These are phyloP conservation scores for Drosophila nr. perissopoda DNA, from an alignment of 2,888 invertebrate species.

Conservation along the genomic window DNA sequence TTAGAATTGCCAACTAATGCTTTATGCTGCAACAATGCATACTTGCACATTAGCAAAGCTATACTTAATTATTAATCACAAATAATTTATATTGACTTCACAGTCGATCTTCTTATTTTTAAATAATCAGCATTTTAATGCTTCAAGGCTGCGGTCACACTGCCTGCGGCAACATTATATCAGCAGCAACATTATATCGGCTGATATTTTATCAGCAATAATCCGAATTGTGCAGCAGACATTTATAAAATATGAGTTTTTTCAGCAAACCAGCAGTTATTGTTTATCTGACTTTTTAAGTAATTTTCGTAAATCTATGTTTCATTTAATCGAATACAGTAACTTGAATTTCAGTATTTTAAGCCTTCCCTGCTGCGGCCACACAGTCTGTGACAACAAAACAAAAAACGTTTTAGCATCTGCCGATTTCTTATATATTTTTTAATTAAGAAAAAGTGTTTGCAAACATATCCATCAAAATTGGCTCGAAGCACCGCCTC, in stretches of 20 bases:
- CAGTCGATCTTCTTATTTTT: constrained; percentile 8
- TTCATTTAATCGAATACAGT: constrained; percentile 2
- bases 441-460: background rate
- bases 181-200: background rate
- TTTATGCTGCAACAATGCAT: constrained; percentile 9
- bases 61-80: constrained; percentile 11
- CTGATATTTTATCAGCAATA: background rate
- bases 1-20: constrained; percentile 8
- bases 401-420: constrained; percentile 40
- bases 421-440: constrained; percentile 16
- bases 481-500: constrained; percentile 62
- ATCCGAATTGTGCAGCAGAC: background rate
- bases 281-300: background rate
- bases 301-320: too few species aligned
- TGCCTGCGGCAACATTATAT: background rate
- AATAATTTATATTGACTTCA: constrained; percentile 17
- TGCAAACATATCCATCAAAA: constrained; percentile 50
- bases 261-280: background rate
- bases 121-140: background rate
- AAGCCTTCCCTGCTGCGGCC: background rate
- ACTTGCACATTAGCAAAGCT: constrained; percentile 8
- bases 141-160: constrained; percentile 12
- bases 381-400: constrained; percentile 35
- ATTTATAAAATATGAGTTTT: background rate
- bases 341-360: constrained; percentile 8